These are phyloP conservation scores for Lates calcarifer DNA, from an alignment of 2,113 vertebrate genomes.

Conservation along the genomic window DNA sequence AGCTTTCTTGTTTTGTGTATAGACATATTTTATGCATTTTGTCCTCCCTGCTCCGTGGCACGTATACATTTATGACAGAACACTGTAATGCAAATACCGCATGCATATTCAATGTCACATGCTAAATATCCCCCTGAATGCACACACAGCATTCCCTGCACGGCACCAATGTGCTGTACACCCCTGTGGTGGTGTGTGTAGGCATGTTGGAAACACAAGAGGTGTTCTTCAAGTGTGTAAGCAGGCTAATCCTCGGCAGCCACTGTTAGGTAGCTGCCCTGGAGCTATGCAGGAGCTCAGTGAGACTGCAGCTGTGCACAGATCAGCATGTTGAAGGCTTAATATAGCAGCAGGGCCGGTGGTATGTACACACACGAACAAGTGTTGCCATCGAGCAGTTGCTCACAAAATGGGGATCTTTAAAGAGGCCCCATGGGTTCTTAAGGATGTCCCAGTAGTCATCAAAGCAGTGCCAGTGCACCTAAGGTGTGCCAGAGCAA, in stretches of 20 bases:
- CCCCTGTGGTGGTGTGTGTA: neutral
- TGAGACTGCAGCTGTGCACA: constrained; percentile 30
- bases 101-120: constrained; percentile 43
- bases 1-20: neutral
- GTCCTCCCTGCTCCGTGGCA: neutral
- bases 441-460: neutral
- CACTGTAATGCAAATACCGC: constrained; percentile 18
- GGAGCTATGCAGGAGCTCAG: constrained; percentile 1
- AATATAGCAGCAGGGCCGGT: neutral
- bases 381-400: neutral
- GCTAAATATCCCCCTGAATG: neutral
- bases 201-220: constrained; percentile 15
- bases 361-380: neutral
- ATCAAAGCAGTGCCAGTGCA: neutral
- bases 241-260: constrained; percentile 14
- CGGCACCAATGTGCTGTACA: neutral
- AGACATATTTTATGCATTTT: neutral
- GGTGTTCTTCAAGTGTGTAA: neutral
- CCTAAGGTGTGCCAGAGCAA: too few species aligned
- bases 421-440: neutral
- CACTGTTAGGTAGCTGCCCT: constrained; percentile 26
- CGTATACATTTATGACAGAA: neutral
- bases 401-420: neutral
- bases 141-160: constrained; percentile 29
- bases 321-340: constrained; percentile 36